phyloP scores from a whole-genome alignment of 2,888 invertebrate species.

The Lacanobia oleracea region DNA sequence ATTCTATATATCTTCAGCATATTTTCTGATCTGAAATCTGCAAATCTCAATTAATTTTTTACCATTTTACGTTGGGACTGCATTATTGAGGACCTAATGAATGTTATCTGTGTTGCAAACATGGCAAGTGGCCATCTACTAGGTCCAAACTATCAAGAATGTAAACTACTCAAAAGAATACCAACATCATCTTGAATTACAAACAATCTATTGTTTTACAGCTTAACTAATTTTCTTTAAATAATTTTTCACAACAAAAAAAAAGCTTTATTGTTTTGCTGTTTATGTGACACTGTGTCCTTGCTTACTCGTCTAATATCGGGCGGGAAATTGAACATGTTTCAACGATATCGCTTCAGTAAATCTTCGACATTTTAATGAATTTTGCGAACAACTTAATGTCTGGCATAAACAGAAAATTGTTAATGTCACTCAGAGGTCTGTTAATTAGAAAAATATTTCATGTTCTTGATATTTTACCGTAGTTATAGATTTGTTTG shows the following conservation, averaged over 20 bases:
- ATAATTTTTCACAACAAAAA: background rate
- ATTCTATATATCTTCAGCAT: too few relatives aligned
- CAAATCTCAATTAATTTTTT: too few relatives aligned
- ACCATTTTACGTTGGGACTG: too few relatives aligned
- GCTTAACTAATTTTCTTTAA: too few relatives aligned
- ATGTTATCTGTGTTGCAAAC: too few relatives aligned
- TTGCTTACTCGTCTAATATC: slow-evolving; percentile 40
- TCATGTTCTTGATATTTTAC: background rate
- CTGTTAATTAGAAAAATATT: slow-evolving; percentile 46
- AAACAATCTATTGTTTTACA: background rate
- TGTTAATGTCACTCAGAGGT: slow-evolving; percentile 52
- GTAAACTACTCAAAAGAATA: too few relatives aligned
- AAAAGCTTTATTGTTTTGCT: slow-evolving; percentile 9
- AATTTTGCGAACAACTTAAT: slow-evolving; percentile 65
- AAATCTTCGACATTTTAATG: slow-evolving; percentile 69
- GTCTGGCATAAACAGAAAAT: slow-evolving; percentile 58
- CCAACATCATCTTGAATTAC: too few relatives aligned
- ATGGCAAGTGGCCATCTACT: too few relatives aligned
- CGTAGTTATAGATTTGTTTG: background rate
- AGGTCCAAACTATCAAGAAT: too few relatives aligned
- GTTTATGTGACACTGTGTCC: slow-evolving; percentile 28
- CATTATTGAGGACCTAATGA: too few relatives aligned
- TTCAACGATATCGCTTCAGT: slow-evolving; percentile 62
- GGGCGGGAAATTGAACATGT: slow-evolving; percentile 66
- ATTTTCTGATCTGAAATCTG: too few relatives aligned